Base-by-base conservation (phyloP, 2,113 vertebrate species). In the Myotis davidii region DNA sequence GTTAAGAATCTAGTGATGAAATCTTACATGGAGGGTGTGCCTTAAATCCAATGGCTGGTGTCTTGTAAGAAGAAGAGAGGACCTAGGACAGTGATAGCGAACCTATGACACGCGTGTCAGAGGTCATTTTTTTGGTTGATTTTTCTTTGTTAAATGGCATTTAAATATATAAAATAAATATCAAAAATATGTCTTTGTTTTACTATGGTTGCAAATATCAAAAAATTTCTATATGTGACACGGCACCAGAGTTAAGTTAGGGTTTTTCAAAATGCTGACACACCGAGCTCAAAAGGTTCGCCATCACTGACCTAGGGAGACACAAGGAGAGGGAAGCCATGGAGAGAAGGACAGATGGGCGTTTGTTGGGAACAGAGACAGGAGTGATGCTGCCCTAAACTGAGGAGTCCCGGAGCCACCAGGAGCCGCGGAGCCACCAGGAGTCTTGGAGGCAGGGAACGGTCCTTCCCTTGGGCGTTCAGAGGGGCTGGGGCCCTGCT, bases 401-500 rank as follows among this genome's bases (percentile, higher is more conserved):
- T 14, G 42, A 37, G 59, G 25, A 12, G 7, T 1, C 42, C 6
- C 56, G 21, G 56, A 59, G 56, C 52, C 52, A 54, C 52, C 52
- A 34, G 56, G 18, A 18, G 5, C 0, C 9, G 8, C 4, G 50
- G 18, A 54, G 21, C 29, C 27, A 18, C 39, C 45, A 10, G 64
- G 32, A 54, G 42, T 67, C 11, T 4, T 2, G 17, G 86, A 76
- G 14, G 25, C 17, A 17, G 4, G 42, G 88, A 18, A 52, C 45
- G 1, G 6, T 1, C 29, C 23, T 32, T 6, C 23, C 34, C 16
- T 0, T 0, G n/a, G 25, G 50, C 9, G 25, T n/a, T 39, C 2
- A 0, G 67, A n/a, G 29, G 59, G 20, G 16, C 6, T 0, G 2
- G 0, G 6, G 8, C 27, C 39, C 45, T 6, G 45, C 45, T 4